phyloP scores from a whole-genome alignment of 2,113 vertebrate species.

The Nothobranchius kuhntae region DNA sequence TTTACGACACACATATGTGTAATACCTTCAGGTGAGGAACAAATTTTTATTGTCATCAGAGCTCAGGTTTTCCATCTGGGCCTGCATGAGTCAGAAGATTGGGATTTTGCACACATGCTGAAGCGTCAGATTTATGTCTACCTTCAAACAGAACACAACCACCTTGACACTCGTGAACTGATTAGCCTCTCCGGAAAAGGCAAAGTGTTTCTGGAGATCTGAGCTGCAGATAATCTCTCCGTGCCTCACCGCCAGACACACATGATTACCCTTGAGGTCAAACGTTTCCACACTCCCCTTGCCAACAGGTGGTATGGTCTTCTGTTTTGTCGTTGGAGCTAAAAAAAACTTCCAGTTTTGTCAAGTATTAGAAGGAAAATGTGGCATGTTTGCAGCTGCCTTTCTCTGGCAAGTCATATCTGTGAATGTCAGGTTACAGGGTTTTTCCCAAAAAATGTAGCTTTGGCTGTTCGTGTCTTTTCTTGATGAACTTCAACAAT shows the following conservation, averaged over 20 bases:
- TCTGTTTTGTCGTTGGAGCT: slow-evolving; percentile 44
- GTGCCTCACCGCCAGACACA: slow-evolving; percentile 29
- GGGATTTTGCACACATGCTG: slow-evolving; percentile 50
- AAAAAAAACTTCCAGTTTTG: slow-evolving; percentile 48
- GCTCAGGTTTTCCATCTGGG: slow-evolving; percentile 16
- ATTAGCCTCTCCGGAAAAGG: slow-evolving; percentile 44
- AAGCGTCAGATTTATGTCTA: slow-evolving; percentile 63
- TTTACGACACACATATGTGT: slow-evolving; percentile 34
- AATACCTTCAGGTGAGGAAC: slow-evolving; percentile 12
- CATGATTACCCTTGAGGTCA: slow-evolving; percentile 47
- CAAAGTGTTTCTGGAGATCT: slow-evolving; percentile 56
- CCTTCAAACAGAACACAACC: slow-evolving; percentile 61
- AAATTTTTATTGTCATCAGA: slow-evolving; percentile 24
- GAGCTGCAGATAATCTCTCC: slow-evolving; percentile 59
- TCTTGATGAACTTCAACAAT: slow-evolving; percentile 57
- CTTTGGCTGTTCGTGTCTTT: slow-evolving; percentile 53
- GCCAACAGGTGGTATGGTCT: slow-evolving; percentile 59
- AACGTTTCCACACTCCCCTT: slow-evolving; percentile 37
- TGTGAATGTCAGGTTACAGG: slow-evolving; percentile 59
- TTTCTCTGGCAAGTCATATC: slow-evolving; percentile 38
- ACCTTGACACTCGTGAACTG: slow-evolving; percentile 60
- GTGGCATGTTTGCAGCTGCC: slow-evolving; percentile 62
- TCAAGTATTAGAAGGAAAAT: slow-evolving; percentile 47
- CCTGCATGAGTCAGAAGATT: slow-evolving; percentile 27
- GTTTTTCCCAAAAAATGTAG: slow-evolving; percentile 59